Evolutionary conservation across 2,888 invertebrate genomes (phyloP).

Genomic region (Sminthurinus aureus): DNA sequence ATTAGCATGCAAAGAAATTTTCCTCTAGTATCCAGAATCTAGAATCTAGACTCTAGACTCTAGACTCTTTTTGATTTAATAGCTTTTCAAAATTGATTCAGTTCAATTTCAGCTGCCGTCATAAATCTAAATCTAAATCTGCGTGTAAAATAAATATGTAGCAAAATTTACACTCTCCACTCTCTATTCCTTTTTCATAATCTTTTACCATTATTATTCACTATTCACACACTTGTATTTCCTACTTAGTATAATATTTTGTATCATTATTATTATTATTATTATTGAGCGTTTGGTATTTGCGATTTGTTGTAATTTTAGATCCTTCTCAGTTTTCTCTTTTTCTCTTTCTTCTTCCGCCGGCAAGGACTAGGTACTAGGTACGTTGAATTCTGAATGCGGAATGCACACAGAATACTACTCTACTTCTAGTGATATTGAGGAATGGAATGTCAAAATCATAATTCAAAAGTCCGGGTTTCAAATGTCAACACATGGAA

Average conservation of each 20-base stretch:
- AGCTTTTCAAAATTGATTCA: conserved; percentile 6
- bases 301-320: too few species aligned
- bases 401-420: too few species aligned
- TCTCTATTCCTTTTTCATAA: not conserved
- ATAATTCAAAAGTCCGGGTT: not conserved
- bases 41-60: too few species aligned
- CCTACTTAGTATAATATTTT: not conserved
- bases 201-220: not conserved
- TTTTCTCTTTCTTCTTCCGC: not conserved
- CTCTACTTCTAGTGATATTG: too few species aligned
- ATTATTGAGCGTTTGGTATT: too few species aligned
- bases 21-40: too few species aligned
- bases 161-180: not conserved
- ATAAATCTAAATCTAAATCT: conserved; percentile 3
- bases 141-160: not conserved
- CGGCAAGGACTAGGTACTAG: not conserved
- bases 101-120: conserved; percentile 18
- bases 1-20: too few species aligned
- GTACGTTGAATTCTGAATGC: too few species aligned
- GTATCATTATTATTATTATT: too few species aligned
- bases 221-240: not conserved
- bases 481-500: not conserved
- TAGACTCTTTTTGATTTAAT: conserved; percentile 4
- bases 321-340: not conserved
- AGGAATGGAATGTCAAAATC: not conserved